Percentiles rank a stretch among this genome's conserved stretches.
phyloP scores from a whole-genome alignment of 2,888 invertebrate genomes.

The Labia minor region DNA sequence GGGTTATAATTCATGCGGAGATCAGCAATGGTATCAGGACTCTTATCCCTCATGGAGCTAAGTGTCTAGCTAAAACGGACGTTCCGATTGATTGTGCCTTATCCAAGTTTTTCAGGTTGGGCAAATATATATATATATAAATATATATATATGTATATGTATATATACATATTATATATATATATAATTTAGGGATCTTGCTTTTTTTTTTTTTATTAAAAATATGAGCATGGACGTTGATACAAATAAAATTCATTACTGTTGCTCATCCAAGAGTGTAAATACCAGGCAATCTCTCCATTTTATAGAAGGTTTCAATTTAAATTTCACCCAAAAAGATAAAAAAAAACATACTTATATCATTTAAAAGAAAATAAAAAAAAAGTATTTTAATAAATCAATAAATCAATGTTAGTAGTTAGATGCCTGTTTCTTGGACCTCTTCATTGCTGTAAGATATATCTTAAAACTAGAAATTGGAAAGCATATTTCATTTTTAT shows the following conservation, averaged over 20 bases:
- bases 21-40: slow-evolving; percentile 8
- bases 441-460: not conserved
- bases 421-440: slow-evolving; percentile 1
- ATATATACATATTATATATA: not conserved
- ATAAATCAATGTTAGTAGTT: not conserved
- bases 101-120: slow-evolving; percentile 5
- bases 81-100: slow-evolving; percentile 3
- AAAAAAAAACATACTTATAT: no score
- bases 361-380: not conserved
- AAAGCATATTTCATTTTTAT: not conserved
- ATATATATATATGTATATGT: not conserved
- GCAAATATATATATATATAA: not conserved
- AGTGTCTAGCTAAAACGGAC: not conserved
- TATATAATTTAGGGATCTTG: not conserved
- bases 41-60: not conserved
- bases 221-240: not conserved
- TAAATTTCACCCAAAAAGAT: not conserved
- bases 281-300: not conserved
- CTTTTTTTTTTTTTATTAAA: not conserved
- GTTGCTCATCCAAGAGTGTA: slow-evolving; percentile 7
- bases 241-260: not conserved
- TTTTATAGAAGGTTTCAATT: not conserved
- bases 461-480: not conserved
- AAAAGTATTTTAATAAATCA: slow-evolving; percentile 13
- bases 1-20: not conserved